Conservation (phyloP, 1,140 invertebrate species). For the Chrysomallon squamiferum region DNA sequence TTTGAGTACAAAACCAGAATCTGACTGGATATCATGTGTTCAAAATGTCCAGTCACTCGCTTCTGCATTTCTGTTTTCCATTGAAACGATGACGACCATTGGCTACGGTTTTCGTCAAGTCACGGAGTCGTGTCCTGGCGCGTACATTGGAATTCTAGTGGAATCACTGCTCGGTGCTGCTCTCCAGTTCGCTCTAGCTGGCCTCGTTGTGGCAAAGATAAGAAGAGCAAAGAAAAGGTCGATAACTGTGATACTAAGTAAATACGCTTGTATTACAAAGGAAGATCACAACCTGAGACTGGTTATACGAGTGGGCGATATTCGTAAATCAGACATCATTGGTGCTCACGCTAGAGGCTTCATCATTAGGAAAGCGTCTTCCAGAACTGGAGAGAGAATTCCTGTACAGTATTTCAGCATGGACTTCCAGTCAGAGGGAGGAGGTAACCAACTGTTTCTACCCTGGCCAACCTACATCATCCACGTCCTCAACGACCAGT, state of each 20-base stretch:
- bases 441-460: slow-evolving; percentile 85
- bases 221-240: slow-evolving; percentile 51
- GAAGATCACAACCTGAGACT: slow-evolving; percentile 81
- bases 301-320: slow-evolving; percentile 55
- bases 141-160: slow-evolving; percentile 50
- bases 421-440: slow-evolving; percentile 77
- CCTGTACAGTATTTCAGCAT: slow-evolving; percentile 37
- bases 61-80: slow-evolving; percentile 64
- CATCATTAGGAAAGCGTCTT: slow-evolving; percentile 73
- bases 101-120: slow-evolving; percentile 73
- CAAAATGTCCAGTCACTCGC: slow-evolving; percentile 50
- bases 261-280: slow-evolving; percentile 62
- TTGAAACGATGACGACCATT: slow-evolving; percentile 67
- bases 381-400: slow-evolving; percentile 30
- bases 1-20: slow-evolving; percentile 70
- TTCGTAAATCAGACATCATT: slow-evolving; percentile 54
- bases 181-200: slow-evolving; percentile 52
- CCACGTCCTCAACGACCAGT: slow-evolving; percentile 83
- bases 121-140: slow-evolving; percentile 62
- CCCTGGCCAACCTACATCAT: slow-evolving; percentile 86
- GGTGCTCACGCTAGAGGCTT: slow-evolving; percentile 79
- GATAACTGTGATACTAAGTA: slow-evolving; percentile 52
- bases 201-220: slow-evolving; percentile 57
- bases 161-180: slow-evolving; percentile 58
- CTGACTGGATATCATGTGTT: slow-evolving; percentile 47